Conservation (phyloP, 2,113 vertebrate species). For the Epinephelus moara region DNA sequence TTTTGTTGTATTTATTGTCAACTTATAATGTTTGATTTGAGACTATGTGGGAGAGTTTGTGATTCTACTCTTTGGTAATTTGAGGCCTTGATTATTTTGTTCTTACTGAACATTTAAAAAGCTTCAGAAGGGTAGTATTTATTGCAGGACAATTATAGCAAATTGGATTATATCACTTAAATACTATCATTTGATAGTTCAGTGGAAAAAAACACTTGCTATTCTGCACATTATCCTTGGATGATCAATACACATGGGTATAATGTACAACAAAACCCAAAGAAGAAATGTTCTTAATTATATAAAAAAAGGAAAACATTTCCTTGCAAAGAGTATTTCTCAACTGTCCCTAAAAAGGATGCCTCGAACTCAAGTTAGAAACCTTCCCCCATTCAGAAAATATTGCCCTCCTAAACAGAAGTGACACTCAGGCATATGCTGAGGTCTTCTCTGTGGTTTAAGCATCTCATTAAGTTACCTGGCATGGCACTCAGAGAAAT, state of each 20-base stretch:
- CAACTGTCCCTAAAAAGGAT: slow-evolving; percentile 47
- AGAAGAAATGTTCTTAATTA: neutral
- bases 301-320: neutral
- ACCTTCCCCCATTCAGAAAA: slow-evolving; percentile 41
- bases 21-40: neutral
- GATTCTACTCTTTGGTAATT: too few species aligned
- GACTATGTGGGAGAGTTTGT: neutral
- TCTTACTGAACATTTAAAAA: neutral
- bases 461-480: slow-evolving; percentile 72
- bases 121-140: neutral
- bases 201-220: neutral
- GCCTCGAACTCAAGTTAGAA: slow-evolving; percentile 48
- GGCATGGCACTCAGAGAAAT: slow-evolving; percentile 47
- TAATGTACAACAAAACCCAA: neutral
- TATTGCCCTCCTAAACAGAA: slow-evolving; percentile 68
- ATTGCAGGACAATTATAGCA: neutral
- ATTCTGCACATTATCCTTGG: neutral
- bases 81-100: neutral
- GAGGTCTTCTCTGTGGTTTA: slow-evolving; percentile 34
- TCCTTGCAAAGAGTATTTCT: neutral
- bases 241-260: neutral
- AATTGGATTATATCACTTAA: neutral
- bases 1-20: neutral
- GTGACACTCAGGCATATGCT: slow-evolving; percentile 58
- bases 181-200: neutral